phyloP scores from a whole-genome alignment of 2,888 invertebrate species.

The Elegia similella region DNA sequence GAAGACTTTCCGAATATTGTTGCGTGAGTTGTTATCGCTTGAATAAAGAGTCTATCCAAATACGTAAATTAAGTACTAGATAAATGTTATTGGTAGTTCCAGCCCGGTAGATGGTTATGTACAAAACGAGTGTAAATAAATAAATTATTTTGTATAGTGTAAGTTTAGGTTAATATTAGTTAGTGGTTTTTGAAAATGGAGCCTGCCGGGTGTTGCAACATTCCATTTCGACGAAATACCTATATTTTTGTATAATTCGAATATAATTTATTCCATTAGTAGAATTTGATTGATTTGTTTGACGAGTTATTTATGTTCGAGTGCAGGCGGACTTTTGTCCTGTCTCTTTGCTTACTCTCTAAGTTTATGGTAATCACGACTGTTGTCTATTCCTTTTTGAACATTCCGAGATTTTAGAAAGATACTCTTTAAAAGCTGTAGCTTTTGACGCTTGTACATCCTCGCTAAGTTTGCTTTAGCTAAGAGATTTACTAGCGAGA shows the following conservation, averaged over 20 bases:
- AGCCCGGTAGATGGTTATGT: slow-evolving; percentile 68
- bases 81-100: slow-evolving; percentile 61
- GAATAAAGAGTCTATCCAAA: slow-evolving; percentile 79
- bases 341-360: slow-evolving; percentile 8
- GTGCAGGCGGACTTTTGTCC: slow-evolving; percentile 49
- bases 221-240: slow-evolving; percentile 48
- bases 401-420: slow-evolving; percentile 8
- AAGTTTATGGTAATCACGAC: slow-evolving; percentile 4
- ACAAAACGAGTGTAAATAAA: slow-evolving; percentile 73
- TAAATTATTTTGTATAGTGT: slow-evolving; percentile 65
- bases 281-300: slow-evolving; percentile 69
- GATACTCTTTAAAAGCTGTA: slow-evolving; percentile 18
- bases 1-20: slow-evolving; percentile 47
- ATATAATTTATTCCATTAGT: slow-evolving; percentile 76
- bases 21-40: slow-evolving; percentile 75
- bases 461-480: neutral
- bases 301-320: slow-evolving; percentile 54
- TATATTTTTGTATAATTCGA: slow-evolving; percentile 58
- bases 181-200: slow-evolving; percentile 54
- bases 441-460: neutral
- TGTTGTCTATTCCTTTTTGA: neutral
- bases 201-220: slow-evolving; percentile 58
- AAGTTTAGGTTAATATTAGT: slow-evolving; percentile 57
- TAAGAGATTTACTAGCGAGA: neutral
- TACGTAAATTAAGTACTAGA: slow-evolving; percentile 74